phyloP scores from a whole-genome alignment of 2,797 vertebrate species.

The Hyperoplus immaculatus region DNA sequence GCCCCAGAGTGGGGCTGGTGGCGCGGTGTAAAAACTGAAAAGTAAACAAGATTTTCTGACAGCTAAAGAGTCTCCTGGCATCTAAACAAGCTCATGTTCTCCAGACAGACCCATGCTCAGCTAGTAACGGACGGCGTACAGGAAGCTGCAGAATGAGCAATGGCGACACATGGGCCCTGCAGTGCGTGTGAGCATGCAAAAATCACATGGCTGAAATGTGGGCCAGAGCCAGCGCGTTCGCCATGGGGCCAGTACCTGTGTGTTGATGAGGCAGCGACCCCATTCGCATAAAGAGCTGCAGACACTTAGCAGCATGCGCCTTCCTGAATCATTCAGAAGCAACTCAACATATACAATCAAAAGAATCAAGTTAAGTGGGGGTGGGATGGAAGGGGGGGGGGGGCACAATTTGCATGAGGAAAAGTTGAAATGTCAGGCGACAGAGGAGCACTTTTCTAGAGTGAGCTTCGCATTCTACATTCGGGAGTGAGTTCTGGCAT shows the following conservation, averaged over 20 bases:
- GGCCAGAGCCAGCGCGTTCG: constrained; percentile 21
- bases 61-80: constrained; percentile 76
- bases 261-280: constrained; percentile 63
- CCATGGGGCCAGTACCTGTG: constrained; percentile 33
- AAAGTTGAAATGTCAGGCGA: constrained; percentile 59
- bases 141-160: constrained; percentile 33
- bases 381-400: not conserved
- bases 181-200: constrained; percentile 5
- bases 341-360: constrained; percentile 45
- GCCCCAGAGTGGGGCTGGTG: constrained; percentile 60
- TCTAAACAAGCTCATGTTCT: constrained; percentile 65
- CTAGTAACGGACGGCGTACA: constrained; percentile 40
- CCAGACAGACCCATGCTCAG: constrained; percentile 54
- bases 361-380: constrained; percentile 12
- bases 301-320: constrained; percentile 48
- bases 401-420: constrained; percentile 49
- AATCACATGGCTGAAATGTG: constrained; percentile 44
- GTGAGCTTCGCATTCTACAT: constrained; percentile 8
- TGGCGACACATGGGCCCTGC: constrained; percentile 21
- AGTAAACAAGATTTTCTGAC: constrained; percentile 79
- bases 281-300: constrained; percentile 48
- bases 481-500: constrained; percentile 20
- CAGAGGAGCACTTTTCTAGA: constrained; percentile 31
- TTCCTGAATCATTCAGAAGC: constrained; percentile 77
- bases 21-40: constrained; percentile 70